Evolutionary conservation across 2,797 vertebrate genomes (phyloP), one percentile per base, ranked within the genome.

Genomic region (Pipistrellus nathusii): DNA sequence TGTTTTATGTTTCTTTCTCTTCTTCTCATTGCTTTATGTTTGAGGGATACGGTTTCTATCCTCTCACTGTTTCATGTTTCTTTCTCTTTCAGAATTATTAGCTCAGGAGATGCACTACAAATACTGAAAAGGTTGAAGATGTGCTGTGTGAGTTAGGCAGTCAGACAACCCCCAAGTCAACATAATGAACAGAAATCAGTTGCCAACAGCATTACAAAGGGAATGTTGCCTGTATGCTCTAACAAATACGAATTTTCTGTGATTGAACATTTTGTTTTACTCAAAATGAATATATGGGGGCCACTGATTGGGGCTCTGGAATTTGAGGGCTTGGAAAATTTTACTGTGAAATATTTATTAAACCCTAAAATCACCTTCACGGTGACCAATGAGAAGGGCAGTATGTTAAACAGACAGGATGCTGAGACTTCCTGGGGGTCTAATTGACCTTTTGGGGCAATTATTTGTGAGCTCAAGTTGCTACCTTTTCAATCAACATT

Each of bases 321-420:
- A 82, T 92, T 53, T 87, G 71, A 46, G 38, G 20, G 12, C 23
- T 10, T 68, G 35, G 55, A 77, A 72, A 77, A 38, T 87, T 91
- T 91, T 84, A 55, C 64, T 51, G 18, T 75, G 73, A 73, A 68
- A 53, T 75, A 92, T 38, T 91, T 86, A 59, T 91, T 77, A 20
- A 4, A 91, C 44, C 55, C 69, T 48, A 94, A 90, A 87, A 57
- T 92, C 81, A 88, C 27, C 62, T 73, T 86, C 87, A 80, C 57
- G 20, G 55, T n/a, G 3, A 76, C 21, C 21, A 75, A 55, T 72
- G 71, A 92, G 38, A 81, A 83, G 57, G 32, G 23, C 85, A 62
- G n/a, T 72, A 46, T 0, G 20, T 78, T 69, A 64, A 84, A 55
- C 51, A 55, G 7, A 68, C 30, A 44, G 48, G 88, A 68, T 18